Percentiles rank a stretch among this genome's conserved stretches.
These are phyloP conservation scores for Chascanopsetta lugubris DNA, from an alignment of 2,113 vertebrate species.

Conservation along the genomic window DNA sequence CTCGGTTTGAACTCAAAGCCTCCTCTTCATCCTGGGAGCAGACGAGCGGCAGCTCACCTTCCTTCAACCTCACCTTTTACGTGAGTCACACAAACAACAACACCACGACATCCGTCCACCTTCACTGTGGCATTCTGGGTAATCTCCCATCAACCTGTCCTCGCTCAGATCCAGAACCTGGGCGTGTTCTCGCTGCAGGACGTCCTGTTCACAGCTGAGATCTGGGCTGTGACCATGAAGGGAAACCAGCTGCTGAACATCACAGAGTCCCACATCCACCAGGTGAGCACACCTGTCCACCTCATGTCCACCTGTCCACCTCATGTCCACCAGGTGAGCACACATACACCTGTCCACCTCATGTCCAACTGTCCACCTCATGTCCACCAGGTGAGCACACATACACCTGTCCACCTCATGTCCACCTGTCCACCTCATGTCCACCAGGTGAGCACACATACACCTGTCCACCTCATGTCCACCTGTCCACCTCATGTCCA, in stretches of 20 bases:
- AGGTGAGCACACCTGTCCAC: slow-evolving; percentile 70
- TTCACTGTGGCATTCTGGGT: too few relatives aligned
- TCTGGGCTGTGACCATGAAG: slow-evolving; percentile 82
- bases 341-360: too few relatives aligned
- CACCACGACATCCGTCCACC: too few relatives aligned
- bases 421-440: too few relatives aligned
- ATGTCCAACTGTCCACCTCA: too few relatives aligned
- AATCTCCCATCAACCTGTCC: background rate
- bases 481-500: too few relatives aligned
- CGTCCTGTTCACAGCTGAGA: slow-evolving; percentile 80
- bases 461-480: too few relatives aligned
- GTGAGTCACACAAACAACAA: slow-evolving; percentile 48
- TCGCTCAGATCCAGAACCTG: slow-evolving; percentile 88
- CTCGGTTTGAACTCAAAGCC: slow-evolving; percentile 85
- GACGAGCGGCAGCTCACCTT: slow-evolving; percentile 64
- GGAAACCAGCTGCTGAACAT: slow-evolving; percentile 86
- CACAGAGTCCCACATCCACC: slow-evolving; percentile 74
- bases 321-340: too few relatives aligned
- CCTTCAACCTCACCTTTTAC: slow-evolving; percentile 86
- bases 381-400: too few relatives aligned
- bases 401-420: too few relatives aligned
- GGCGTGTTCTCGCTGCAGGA: slow-evolving; percentile 85
- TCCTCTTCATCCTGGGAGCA: slow-evolving; percentile 66
- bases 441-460: too few relatives aligned
- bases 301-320: too few relatives aligned